These are phyloP conservation scores for Alcis repandata DNA, from an alignment of 2,888 invertebrate species.

Conservation along the genomic window DNA sequence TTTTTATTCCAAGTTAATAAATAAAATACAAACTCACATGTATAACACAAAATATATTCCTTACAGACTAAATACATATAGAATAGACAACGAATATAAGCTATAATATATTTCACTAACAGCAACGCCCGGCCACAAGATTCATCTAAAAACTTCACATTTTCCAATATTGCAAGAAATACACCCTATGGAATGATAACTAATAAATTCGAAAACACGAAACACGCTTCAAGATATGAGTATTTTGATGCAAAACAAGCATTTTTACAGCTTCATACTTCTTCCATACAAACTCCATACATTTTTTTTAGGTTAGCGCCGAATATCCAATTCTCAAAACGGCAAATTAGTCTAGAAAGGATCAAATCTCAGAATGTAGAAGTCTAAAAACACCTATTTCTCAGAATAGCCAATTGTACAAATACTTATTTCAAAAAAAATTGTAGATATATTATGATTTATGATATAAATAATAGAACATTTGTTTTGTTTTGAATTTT, in stretches of 20 bases:
- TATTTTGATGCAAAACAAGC: background rate
- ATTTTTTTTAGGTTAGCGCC: no score
- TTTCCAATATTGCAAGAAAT: slow-evolving; percentile 10
- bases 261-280: background rate
- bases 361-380: no score
- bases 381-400: no score
- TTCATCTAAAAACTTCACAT: slow-evolving; percentile 35
- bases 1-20: no score
- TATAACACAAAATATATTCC: slow-evolving; percentile 61
- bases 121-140: slow-evolving; percentile 21
- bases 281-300: background rate
- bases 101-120: slow-evolving; percentile 18
- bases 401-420: no score
- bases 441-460: no score
- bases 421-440: no score
- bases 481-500: no score
- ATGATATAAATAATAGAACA: no score
- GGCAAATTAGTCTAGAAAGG: no score
- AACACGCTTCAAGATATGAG: slow-evolving; percentile 6
- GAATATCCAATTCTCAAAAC: no score
- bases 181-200: slow-evolving; percentile 17
- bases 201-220: slow-evolving; percentile 19
- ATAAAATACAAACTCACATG: slow-evolving; percentile 14
- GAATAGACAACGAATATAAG: slow-evolving; percentile 35
- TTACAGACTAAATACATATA: slow-evolving; percentile 60